Conservation (phyloP, 2,113 vertebrate species). For the Rhineura floridana region DNA sequence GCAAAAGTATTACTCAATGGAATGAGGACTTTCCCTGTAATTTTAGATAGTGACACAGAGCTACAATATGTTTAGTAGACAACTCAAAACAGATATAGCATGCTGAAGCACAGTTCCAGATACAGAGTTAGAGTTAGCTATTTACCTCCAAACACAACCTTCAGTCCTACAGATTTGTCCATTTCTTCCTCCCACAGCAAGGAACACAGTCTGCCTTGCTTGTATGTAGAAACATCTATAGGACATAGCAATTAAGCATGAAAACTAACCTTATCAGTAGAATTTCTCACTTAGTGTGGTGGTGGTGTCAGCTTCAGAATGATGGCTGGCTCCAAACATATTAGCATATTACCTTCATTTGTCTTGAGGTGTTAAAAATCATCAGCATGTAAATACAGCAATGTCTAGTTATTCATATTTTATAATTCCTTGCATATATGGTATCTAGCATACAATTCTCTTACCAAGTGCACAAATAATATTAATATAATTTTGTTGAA, state of each 20-base stretch:
- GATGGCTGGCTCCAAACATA: neutral
- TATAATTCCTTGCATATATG: too few species aligned
- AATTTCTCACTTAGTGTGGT: neutral
- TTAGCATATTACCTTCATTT: neutral
- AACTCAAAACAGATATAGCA: constrained; percentile 8
- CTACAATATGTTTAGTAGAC: neutral
- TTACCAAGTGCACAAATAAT: neutral
- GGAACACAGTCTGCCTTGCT: constrained; percentile 15
- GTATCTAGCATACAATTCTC: neutral
- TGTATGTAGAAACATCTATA: neutral
- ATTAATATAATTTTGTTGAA: neutral
- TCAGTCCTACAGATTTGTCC: constrained; percentile 31
- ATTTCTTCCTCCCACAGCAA: constrained; percentile 22
- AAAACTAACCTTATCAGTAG: neutral
- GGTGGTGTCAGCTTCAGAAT: constrained; percentile 22
- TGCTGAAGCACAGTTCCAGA: neutral
- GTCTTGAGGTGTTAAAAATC: neutral
- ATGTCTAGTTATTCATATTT: neutral
- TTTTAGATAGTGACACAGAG: neutral
- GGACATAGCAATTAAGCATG: constrained; percentile 17
- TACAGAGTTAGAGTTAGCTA: constrained; percentile 33
- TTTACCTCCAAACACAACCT: constrained; percentile 28
- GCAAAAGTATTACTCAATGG: neutral
- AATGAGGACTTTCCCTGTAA: constrained; percentile 16
- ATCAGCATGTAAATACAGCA: neutral